Conservation (phyloP, 37 sponge, comb jelly and placozoan species). For the Oopsacas minuta region DNA sequence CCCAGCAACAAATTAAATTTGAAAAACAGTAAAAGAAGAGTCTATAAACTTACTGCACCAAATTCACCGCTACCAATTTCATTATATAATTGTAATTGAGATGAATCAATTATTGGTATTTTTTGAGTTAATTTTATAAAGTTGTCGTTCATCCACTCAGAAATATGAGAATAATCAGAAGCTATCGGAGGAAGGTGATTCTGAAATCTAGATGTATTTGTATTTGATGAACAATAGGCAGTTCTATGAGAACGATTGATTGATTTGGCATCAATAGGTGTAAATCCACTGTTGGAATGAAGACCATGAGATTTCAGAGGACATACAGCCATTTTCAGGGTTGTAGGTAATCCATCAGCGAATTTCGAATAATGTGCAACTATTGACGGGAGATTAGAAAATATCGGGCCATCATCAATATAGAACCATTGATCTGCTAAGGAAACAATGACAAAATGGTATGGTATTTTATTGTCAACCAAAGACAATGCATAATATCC, state of each 20-base stretch:
- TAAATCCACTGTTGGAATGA: not conserved
- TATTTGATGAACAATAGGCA: too few species aligned
- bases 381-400: conserved; percentile 24
- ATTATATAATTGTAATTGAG: not conserved
- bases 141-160: not conserved
- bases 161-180: not conserved
- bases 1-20: too few species aligned
- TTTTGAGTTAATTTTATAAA: not conserved
- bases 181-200: too few species aligned
- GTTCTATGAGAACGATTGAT: too few species aligned
- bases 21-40: too few species aligned
- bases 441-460: conserved; percentile 75
- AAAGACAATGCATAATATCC: conserved; percentile 74
- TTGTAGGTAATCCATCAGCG: conserved; percentile 75
- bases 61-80: conserved; percentile 14
- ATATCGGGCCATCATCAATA: conserved; percentile 86
- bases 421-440: conserved; percentile 69
- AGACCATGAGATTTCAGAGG: not conserved
- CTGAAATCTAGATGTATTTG: too few species aligned
- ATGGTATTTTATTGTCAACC: conserved; percentile 45
- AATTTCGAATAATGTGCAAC: conserved; percentile 72
- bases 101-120: not conserved
- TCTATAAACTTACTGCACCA: conserved; percentile 16
- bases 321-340: conserved; percentile 21
- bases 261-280: not conserved